These are phyloP conservation scores for Caenorhabditis plicata DNA, from an alignment of 2,888 invertebrate genomes.

Conservation along the genomic window DNA sequence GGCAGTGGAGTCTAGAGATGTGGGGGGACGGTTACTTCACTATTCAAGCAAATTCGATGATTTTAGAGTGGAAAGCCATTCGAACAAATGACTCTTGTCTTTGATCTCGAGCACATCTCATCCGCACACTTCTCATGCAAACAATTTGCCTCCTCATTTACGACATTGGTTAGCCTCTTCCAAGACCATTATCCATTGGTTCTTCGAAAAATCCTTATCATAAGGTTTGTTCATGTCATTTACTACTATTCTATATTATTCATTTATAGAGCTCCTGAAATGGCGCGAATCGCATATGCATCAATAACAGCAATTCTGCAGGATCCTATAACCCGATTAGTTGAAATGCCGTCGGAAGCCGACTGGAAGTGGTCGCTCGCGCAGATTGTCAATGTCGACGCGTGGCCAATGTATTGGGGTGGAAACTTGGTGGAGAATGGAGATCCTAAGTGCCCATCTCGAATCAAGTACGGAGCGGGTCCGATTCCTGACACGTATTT, in stretches of 20 bases:
- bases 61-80: conserved; percentile 60
- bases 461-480: conserved; percentile 56
- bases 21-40: neutral
- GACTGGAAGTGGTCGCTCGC: conserved; percentile 61
- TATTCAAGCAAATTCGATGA: neutral
- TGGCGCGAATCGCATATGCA: conserved; percentile 63
- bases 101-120: conserved; percentile 63
- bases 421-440: conserved; percentile 57
- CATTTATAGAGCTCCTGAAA: conserved; percentile 58
- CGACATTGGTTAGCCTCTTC: conserved; percentile 64
- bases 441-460: conserved; percentile 56
- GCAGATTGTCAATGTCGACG: conserved; percentile 59
- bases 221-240: conserved; percentile 23
- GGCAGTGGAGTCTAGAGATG: neutral
- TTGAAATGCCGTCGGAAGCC: conserved; percentile 63
- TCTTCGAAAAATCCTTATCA: conserved; percentile 63
- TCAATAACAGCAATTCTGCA: conserved; percentile 63
- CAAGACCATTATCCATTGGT: conserved; percentile 65
- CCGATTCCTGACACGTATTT: conserved; percentile 63
- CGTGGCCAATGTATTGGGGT: conserved; percentile 65
- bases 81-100: conserved; percentile 64
- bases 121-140: conserved; percentile 63
- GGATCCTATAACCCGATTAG: conserved; percentile 55
- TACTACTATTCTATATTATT: neutral
- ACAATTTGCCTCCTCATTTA: conserved; percentile 64